Conservation (phyloP, 2,113 vertebrate genomes). For the Carassius auratus region DNA sequence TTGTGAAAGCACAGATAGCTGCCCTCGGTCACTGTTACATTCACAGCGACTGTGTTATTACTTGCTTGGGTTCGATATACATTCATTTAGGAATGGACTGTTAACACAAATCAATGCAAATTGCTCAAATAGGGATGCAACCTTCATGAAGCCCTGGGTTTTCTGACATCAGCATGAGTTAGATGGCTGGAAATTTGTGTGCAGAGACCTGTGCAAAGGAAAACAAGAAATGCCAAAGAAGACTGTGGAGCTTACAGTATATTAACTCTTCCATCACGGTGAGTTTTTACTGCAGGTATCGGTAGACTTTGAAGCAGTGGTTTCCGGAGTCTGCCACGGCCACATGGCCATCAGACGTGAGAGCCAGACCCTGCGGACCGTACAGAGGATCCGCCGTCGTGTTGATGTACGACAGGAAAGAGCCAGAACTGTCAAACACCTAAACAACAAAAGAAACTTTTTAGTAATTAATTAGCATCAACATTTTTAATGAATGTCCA, state of each 20-base stretch:
- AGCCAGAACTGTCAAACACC: conserved; percentile 96
- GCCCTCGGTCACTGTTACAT: conserved; percentile 34
- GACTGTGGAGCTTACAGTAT: conserved; percentile 66
- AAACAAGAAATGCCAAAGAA: conserved; percentile 63
- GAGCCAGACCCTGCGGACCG: conserved; percentile 91
- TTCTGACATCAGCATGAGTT: neutral
- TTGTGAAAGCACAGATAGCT: conserved; percentile 46
- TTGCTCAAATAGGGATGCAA: neutral
- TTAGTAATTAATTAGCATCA: neutral
- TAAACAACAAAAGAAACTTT: conserved; percentile 57
- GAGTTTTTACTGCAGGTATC: conserved; percentile 88
- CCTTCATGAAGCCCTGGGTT: conserved; percentile 8
- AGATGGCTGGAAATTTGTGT: conserved; percentile 6
- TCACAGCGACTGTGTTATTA: conserved; percentile 38
- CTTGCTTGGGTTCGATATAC: conserved; percentile 15
- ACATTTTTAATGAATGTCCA: neutral
- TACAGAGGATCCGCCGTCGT: conserved; percentile 93
- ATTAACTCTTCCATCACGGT: conserved; percentile 15
- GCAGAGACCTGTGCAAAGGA: conserved; percentile 59
- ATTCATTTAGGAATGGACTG: conserved; percentile 21
- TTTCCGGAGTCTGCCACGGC: conserved; percentile 95
- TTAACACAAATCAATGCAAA: conserved; percentile 13
- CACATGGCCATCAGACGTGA: conserved; percentile 94
- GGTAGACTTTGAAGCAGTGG: conserved; percentile 98
- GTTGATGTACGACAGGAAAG: conserved; percentile 97